phyloP scores from a whole-genome alignment of 2,113 vertebrate genomes.

The Coreoperca whiteheadi region DNA sequence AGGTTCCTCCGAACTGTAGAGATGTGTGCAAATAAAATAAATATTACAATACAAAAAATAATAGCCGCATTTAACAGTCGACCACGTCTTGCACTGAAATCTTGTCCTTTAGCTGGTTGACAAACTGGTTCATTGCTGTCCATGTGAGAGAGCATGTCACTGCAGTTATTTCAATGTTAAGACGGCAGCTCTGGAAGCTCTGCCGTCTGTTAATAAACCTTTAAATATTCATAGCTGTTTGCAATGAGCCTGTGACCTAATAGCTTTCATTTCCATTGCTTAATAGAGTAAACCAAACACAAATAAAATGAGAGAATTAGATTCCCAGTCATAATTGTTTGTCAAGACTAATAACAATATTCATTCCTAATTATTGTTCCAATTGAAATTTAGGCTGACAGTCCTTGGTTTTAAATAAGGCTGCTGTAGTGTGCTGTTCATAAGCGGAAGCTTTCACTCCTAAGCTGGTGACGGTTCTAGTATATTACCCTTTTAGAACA shows the following conservation, averaged over 20 bases:
- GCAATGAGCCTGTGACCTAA: slow-evolving; percentile 23
- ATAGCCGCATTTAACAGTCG: neutral
- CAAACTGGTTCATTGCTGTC: neutral
- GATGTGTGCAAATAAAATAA: slow-evolving; percentile 10
- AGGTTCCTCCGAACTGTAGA: slow-evolving; percentile 5
- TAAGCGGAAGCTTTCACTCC: neutral
- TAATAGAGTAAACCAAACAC: slow-evolving; percentile 50
- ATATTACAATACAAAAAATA: neutral
- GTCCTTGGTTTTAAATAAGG: neutral
- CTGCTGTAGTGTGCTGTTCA: neutral
- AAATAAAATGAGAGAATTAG: slow-evolving; percentile 30
- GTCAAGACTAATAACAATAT: slow-evolving; percentile 27
- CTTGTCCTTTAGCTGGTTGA: neutral
- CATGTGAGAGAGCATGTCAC: neutral
- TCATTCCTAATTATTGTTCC: slow-evolving; percentile 29
- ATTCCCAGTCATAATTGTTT: slow-evolving; percentile 30
- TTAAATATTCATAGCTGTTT: slow-evolving; percentile 55
- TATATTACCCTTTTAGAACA: neutral
- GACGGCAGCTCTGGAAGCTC: slow-evolving; percentile 1
- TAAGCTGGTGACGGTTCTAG: neutral
- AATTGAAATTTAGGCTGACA: slow-evolving; percentile 14
- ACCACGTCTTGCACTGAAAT: slow-evolving; percentile 1
- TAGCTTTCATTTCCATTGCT: slow-evolving; percentile 37
- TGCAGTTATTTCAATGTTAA: neutral
- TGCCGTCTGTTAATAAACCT: slow-evolving; percentile 10